A percentile compares a stretch with the other conserved stretches of the same genome.
These are phyloP conservation scores for Eurytoma californica DNA, from an alignment of 2,888 invertebrate genomes.

Conservation along the genomic window DNA sequence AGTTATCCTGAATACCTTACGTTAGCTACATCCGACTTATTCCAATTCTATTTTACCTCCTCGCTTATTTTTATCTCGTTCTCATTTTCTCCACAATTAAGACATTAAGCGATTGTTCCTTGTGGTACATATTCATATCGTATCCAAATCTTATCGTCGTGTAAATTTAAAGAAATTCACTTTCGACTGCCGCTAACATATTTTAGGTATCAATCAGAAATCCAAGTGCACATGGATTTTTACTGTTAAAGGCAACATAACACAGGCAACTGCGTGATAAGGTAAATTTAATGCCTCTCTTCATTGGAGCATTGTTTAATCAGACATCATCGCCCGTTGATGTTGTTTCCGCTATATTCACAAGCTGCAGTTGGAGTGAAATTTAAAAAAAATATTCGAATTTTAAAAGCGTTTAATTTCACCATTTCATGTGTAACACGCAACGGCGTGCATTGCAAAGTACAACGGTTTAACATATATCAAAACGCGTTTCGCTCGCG, in stretches of 20 bases:
- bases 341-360: no score
- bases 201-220: no score
- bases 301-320: no score
- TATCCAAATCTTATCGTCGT: background rate
- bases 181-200: no score
- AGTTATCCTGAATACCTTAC: slow-evolving; percentile 1
- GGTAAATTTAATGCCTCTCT: no score
- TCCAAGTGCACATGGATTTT: no score
- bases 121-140: background rate
- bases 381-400: no score
- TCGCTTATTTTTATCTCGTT: background rate
- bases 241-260: no score
- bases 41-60: slow-evolving; percentile 11
- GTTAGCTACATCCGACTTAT: background rate
- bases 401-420: background rate
- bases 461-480: slow-evolving; percentile 9
- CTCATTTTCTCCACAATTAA: background rate
- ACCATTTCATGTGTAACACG: background rate
- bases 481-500: slow-evolving; percentile 27
- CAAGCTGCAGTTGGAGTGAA: no score
- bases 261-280: no score
- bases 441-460: background rate
- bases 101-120: slow-evolving; percentile 23
- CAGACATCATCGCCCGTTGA: no score
- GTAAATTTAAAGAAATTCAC: no score